phyloP scores from a whole-genome alignment of 2,797 vertebrate genomes.

The Emys orbicularis region DNA sequence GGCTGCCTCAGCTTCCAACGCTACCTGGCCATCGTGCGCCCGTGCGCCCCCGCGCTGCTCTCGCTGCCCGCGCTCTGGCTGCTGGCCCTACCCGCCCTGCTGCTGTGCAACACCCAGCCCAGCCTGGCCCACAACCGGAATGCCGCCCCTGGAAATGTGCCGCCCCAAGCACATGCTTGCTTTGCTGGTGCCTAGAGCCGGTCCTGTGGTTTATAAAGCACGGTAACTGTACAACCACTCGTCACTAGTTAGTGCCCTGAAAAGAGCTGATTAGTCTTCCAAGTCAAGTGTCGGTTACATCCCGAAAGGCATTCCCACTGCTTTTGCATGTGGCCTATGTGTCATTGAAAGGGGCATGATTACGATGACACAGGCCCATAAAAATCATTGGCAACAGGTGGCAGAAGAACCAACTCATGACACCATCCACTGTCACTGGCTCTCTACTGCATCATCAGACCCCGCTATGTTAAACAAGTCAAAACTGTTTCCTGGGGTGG shows the following conservation, averaged over 20 bases:
- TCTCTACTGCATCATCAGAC: too few species aligned
- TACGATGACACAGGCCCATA: accelerated
- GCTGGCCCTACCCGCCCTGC: too few species aligned
- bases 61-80: too few species aligned
- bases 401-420: neutral
- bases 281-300: neutral
- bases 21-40: too few species aligned
- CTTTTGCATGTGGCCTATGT: neutral
- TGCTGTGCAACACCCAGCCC: too few species aligned
- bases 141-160: too few species aligned
- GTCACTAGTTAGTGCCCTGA: neutral
- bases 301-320: neutral
- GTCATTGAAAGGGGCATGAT: neutral
- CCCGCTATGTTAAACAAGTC: neutral
- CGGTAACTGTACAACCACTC: neutral
- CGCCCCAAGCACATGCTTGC: too few species aligned
- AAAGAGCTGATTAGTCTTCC: neutral
- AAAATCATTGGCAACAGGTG: neutral
- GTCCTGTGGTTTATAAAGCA: neutral
- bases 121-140: too few species aligned
- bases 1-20: too few species aligned
- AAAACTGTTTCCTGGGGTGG: neutral
- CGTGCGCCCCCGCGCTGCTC: too few species aligned
- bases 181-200: too few species aligned
- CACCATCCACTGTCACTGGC: neutral